Base-by-base conservation (phyloP, 2,797 vertebrate species). In the Acestrorhynchus altus region DNA sequence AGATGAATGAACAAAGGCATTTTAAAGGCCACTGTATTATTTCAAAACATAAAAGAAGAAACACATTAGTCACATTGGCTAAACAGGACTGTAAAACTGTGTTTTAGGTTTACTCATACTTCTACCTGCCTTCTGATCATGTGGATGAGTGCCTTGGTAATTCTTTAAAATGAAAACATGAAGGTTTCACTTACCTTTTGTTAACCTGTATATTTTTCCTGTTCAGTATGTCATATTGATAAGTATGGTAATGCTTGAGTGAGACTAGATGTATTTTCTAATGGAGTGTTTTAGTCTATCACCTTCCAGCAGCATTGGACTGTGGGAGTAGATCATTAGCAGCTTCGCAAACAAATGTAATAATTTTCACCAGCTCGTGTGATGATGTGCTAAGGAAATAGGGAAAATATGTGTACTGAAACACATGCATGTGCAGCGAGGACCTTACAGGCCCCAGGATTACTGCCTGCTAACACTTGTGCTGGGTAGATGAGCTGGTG, bases 391-490 rank as follows among this genome's bases (percentile, higher is more conserved):
- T 86, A 88, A 89, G 81, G 84, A 89, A 89, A 86, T 72, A 72
- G 80, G 74, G 82, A 90, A 74, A 71, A 88, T 83, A 86, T 87
- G 87, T 88, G 86, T 90, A 89, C 88, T 89, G 83, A 86, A 90
- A 89, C 87, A 89, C 82, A 86, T 78, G 49, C 85, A 82, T 89
- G 88, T 89, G 88, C 82, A 83, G 85, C 79, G 85, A 86, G 85
- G 91, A 90, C 91, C 90, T 92, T 85, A 80, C 82, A 89, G 90
- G 88, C 89, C 87, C 86, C 87, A 86, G 86, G 83, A 88, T 82
- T 89, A 85, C 85, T 88, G 88, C 86, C 87, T 91, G 87, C 80
- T 92, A 92, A 91, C 90, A 92, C 90, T 88, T 89, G 86, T 82
- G 86, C 85, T 84, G 83, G 72, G 85, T 86, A 89, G 89, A 92